Percentiles rank a stretch among this genome's conserved stretches.
Conservation (phyloP, 2,888 invertebrate genomes). For the Tipula vernalis region DNA sequence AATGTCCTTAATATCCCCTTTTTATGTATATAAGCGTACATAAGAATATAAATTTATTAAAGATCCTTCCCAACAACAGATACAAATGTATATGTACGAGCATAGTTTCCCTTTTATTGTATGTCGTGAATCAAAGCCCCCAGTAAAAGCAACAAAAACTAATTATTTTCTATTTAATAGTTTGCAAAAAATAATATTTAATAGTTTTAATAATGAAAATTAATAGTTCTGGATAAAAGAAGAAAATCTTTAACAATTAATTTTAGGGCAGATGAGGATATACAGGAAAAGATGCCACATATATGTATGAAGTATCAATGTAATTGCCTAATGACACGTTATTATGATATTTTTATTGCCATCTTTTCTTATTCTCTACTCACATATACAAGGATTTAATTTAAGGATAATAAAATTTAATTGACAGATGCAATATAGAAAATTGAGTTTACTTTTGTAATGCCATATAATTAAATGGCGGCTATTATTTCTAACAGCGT, state of each 20-base stretch:
- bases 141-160: neutral
- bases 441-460: neutral
- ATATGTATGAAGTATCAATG: neutral
- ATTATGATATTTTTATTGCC: constrained; percentile 4
- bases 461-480: neutral
- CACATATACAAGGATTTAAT: neutral
- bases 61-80: neutral
- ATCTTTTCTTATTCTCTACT: neutral
- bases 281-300: neutral
- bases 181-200: neutral
- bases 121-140: neutral
- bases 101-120: neutral
- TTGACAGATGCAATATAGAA: neutral
- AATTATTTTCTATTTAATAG: neutral
- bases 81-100: neutral
- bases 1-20: neutral
- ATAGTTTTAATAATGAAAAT: neutral
- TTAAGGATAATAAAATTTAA: neutral
- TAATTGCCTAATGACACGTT: neutral
- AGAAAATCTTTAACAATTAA: neutral
- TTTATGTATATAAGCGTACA: neutral
- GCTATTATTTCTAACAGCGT: neutral
- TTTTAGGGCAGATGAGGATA: neutral
- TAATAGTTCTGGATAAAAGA: neutral
- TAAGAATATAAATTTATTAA: neutral